Evolutionary conservation across 2,888 invertebrate genomes (phyloP), one percentile per base, ranked within the genome.

Genomic region (Digitonthophagus gazella): DNA sequence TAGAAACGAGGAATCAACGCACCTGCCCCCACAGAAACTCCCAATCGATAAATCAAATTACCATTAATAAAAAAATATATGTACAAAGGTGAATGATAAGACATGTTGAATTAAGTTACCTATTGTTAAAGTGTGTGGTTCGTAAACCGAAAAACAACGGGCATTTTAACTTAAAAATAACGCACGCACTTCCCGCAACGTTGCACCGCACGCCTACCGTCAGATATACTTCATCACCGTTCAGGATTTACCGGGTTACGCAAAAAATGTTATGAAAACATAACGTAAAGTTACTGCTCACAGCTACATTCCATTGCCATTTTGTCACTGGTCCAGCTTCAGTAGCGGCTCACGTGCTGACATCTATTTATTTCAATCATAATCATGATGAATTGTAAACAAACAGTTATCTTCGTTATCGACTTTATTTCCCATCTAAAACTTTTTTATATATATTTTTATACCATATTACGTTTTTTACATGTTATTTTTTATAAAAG

Each of bases 291-390:
- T 80, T 78, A 78, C 75, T 77, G 78, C 77, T 78, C 78, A 73
- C 78, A 77, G 77, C 81, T 79, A 81, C 82, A 83, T 82, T 82
- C 82, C 82, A 80, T 82, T 83, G 83, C 83, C 83, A 83, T 83
- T 82, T 83, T 83, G 83, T 83, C 82, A 82, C 81, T 81, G 74
- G 72, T 75, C 74, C 71, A 71, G 70, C 69, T 74, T 72, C 70
- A 73, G 72, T 72, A 74, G 73, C 71, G 71, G 71, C 66, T 58
- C 66, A 69, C 55, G 71, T 72, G 72, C 72, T 74, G 75, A 74
- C 76, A 74, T 75, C 76, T 76, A 72, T 64, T 69, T 64, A 66
- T 69, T 69, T 69, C 65, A 68, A 68, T 68, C 68, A 68, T 68
- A 68, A 65, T 68, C 65, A 65, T 68, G 65, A 68, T 68, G 58